Percentiles rank a stretch among this genome's conserved stretches.
Conservation (phyloP, 2,113 vertebrate species). For the Leucosticte australis region DNA sequence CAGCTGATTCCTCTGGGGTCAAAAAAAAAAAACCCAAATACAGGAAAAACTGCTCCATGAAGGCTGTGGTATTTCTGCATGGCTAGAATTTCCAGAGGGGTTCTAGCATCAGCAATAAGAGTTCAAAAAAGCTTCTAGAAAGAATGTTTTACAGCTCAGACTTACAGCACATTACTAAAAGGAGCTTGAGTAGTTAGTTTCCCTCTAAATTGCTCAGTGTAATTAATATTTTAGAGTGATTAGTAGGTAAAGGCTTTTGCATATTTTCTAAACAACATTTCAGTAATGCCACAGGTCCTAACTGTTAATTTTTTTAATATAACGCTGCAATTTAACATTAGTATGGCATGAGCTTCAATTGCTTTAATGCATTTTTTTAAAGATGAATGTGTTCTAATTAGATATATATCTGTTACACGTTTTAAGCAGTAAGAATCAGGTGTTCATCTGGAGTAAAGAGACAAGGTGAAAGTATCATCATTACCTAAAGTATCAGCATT, state of each 20-base stretch:
- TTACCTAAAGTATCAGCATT: background rate
- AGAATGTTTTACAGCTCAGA: background rate
- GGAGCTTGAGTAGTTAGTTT: background rate
- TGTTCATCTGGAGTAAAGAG: background rate
- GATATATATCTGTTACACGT: background rate
- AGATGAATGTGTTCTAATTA: background rate
- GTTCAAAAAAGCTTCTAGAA: background rate
- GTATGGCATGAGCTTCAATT: background rate
- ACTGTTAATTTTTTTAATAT: background rate
- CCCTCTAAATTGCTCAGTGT: background rate
- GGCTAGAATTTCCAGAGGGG: background rate
- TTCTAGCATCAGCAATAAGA: background rate
- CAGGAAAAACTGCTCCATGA: background rate
- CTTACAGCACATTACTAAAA: background rate
- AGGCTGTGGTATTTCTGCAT: background rate
- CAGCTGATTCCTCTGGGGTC: background rate
- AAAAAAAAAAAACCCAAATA: rapidly evolving
- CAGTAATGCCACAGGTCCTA: background rate
- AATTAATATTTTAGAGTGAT: background rate
- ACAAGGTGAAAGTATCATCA: background rate
- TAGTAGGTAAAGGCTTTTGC: background rate
- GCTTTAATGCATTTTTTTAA: background rate
- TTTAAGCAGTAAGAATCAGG: background rate
- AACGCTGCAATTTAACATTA: background rate
- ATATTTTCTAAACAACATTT: background rate